Base-by-base conservation (phyloP, 1,140 invertebrate species). In the Caligus rogercresseyi region DNA sequence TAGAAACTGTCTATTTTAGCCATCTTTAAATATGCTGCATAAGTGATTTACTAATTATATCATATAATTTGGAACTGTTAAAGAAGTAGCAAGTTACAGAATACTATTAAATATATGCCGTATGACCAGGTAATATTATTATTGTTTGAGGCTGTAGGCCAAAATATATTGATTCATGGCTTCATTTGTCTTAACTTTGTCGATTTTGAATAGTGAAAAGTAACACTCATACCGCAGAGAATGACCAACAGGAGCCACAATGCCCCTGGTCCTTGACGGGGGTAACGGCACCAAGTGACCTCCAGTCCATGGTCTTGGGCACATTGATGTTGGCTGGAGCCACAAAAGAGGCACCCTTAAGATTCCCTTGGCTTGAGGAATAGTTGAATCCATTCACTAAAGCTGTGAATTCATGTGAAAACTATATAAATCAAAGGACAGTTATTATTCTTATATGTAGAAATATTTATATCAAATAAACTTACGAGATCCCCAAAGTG, bases 401-500 rank as follows among this genome's bases (percentile, higher is more conserved):
- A 13, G n/a, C 20, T 14, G 19, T 52, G 25, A 62, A 62, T 18
- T 62, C 60, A 43, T 62, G 60, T 19, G 20, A 21, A 54, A 54
- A 16, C 53, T 54, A 54, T 7, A 54, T n/a, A 54, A 7, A 54
- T 54, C 20, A 54, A 16, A 54, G 43, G 13, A 51, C 13, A 14
- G 13, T 51, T 13, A 14, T n/a, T 51, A 51, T n/a, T 51, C 13
- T 51, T n/a, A 51, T 14, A 51, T 14, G 13, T 51, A 51, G 43
- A 16, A 14, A 14, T 51, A 16, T 13, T 51, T 14, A 51, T 13
- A 16, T n/a, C 11, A 16, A n/a, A 14, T n/a, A 19, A 54, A 7
- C 53, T 54, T 3, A 89, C 76, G 83, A 89, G 78, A 74, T 92
- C 88, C 52, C 81, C 81, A 72, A 83, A 92, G 70, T 89, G 81